A percentile compares a stretch with the other conserved stretches of the same genome.
phyloP scores from a whole-genome alignment of 92 coral and sea anemone species.

The Zoanthus sociatus region DNA sequence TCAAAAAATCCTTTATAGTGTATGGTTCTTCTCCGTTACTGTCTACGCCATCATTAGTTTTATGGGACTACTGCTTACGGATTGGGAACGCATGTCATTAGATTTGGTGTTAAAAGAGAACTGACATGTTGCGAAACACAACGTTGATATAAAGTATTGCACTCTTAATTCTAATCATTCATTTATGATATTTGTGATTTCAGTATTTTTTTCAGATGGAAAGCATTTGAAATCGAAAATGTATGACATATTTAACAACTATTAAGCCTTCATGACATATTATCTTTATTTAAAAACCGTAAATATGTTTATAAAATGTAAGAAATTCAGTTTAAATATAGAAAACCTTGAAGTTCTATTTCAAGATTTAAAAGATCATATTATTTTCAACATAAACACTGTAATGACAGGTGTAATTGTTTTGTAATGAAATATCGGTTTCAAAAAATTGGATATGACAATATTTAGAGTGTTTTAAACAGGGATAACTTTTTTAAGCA shows the following conservation, averaged over 20 bases:
- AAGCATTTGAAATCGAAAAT: not conserved
- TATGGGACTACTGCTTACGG: conserved; percentile 1
- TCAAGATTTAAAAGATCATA: not conserved
- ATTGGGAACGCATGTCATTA: not conserved
- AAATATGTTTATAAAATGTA: not conserved
- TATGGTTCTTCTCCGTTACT: not conserved
- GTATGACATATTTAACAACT: not conserved
- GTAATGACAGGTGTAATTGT: not conserved
- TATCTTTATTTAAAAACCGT: too few relatives aligned
- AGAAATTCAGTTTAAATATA: not conserved
- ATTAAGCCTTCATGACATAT: too few relatives aligned
- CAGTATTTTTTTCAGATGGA: not conserved
- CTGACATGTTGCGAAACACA: not conserved
- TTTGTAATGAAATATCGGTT: not conserved
- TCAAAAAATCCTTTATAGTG: conserved; percentile 5
- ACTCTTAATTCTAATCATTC: not conserved
- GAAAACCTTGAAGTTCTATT: not conserved
- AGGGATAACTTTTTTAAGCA: not conserved
- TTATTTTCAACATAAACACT: not conserved
- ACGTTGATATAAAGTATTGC: not conserved
- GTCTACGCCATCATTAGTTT: not conserved
- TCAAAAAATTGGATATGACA: not conserved
- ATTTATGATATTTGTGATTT: not conserved
- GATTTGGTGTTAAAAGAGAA: not conserved
- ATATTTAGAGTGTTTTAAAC: not conserved